Conservation (phyloP, 2,797 vertebrate genomes). For the Gephyroberyx darwinii region DNA sequence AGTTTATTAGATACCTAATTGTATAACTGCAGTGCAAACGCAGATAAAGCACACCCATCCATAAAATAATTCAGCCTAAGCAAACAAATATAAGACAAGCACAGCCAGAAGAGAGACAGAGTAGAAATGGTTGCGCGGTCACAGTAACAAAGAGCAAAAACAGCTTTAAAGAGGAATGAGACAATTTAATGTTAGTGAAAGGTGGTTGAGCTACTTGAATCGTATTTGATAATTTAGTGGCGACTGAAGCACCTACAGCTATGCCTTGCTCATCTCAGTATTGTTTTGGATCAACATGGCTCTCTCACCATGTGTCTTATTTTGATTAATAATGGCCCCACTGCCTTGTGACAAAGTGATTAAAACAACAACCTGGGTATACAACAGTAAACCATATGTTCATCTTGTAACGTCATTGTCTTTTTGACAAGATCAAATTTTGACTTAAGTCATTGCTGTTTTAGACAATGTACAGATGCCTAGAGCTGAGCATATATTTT, state of each 20-base stretch:
- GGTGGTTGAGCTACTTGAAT: background rate
- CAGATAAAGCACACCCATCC: background rate
- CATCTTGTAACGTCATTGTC: background rate
- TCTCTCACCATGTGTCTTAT: background rate
- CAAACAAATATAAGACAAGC: constrained; percentile 4
- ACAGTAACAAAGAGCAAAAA: background rate
- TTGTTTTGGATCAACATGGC: background rate
- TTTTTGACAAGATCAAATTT: background rate
- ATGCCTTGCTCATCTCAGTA: background rate
- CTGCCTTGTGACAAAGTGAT: constrained; percentile 13
- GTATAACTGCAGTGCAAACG: constrained; percentile 3
- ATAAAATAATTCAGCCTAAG: constrained; percentile 4
- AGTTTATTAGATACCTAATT: background rate
- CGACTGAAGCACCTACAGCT: background rate
- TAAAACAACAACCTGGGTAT: background rate
- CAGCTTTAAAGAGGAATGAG: background rate
- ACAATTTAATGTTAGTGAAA: background rate
- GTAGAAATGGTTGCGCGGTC: background rate
- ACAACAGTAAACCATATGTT: background rate
- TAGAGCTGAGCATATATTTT: background rate
- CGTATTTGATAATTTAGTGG: too few relatives aligned
- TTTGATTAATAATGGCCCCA: background rate
- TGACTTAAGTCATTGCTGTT: constrained; percentile 1
- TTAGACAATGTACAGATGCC: constrained; percentile 3
- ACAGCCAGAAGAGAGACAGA: constrained; percentile 7